phyloP scores from a whole-genome alignment of 1,140 invertebrate genomes.

The Cyclargus thomasi region DNA sequence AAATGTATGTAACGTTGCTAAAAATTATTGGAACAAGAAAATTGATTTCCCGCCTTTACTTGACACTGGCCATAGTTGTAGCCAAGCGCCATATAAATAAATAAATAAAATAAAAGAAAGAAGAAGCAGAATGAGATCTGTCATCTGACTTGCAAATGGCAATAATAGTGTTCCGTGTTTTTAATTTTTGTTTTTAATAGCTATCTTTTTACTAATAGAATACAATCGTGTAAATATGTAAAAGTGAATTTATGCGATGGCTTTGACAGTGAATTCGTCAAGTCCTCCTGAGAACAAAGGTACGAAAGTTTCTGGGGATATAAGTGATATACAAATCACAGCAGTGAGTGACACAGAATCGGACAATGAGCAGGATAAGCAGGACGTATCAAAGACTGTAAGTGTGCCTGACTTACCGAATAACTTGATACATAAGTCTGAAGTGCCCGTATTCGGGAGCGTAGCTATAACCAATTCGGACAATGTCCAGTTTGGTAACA shows the following conservation, averaged over 20 bases:
- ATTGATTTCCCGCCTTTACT: no score
- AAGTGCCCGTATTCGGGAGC: constrained; percentile 39
- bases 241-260: constrained; percentile 35
- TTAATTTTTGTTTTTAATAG: no score
- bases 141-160: no score
- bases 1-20: no score
- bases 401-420: constrained; percentile 33
- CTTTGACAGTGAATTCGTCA: constrained; percentile 31
- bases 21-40: no score
- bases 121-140: no score
- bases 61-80: no score
- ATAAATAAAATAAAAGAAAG: no score
- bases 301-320: constrained; percentile 47
- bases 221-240: constrained; percentile 26
- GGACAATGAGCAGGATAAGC: constrained; percentile 37
- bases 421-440: constrained; percentile 35
- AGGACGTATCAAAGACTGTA: constrained; percentile 31
- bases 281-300: constrained; percentile 30
- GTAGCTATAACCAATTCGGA: constrained; percentile 50
- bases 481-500: constrained; percentile 60
- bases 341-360: constrained; percentile 40
- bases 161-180: no score
- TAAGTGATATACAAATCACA: constrained; percentile 49
- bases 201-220: constrained; percentile 15
- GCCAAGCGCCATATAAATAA: no score